Base-by-base conservation (phyloP, 2,888 invertebrate genomes). In the Notodonta ziczac region DNA sequence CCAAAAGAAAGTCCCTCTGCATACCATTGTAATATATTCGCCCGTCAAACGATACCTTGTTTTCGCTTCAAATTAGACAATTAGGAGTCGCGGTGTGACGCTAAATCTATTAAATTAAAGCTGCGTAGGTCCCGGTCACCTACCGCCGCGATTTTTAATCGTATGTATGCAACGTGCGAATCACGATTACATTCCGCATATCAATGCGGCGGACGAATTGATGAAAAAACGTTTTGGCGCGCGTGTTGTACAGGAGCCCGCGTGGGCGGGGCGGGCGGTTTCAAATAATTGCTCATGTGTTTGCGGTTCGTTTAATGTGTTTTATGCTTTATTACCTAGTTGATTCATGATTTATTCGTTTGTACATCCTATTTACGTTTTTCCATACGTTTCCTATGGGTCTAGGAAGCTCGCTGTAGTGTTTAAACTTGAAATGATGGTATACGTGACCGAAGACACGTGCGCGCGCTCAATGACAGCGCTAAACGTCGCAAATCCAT, bases 1-100 rank as follows among this genome's bases (percentile, higher is more conserved):
- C 93, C 89, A 91, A 93, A 93, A 91, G 93, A 93, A 93, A 93
- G 93, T 91, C 85, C 86, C 83, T 84, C 87, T 84, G 84, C 86
- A 89, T 90, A 85, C 91, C 90, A 83, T 86, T 84, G 86, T 84
- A 88, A 89, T 88, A 86, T 88, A 90, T 91, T 89, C 88, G 87
- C 82, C 86, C 82, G 82, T 80, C 85, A 85, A 80, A 81, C 85
- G 79, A 76, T 85, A 82, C 86, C 86, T 86, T 88, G 91, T 90
- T 92, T 93, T 93, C 91, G 92, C 89, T 87, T 86, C 87, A 93
- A 93, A 93, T 93, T 90, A 93, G 91, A 91, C 93, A 87, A 93
- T 93, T 93, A 93, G 79, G 89, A 93, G 91, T 90, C 93, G 81
- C 67, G 59, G 65, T 85, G 86, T 87, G 89, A 78, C 78, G 85